Conservation (phyloP, 2,113 vertebrate genomes). For the Dicentrarchus labrax region DNA sequence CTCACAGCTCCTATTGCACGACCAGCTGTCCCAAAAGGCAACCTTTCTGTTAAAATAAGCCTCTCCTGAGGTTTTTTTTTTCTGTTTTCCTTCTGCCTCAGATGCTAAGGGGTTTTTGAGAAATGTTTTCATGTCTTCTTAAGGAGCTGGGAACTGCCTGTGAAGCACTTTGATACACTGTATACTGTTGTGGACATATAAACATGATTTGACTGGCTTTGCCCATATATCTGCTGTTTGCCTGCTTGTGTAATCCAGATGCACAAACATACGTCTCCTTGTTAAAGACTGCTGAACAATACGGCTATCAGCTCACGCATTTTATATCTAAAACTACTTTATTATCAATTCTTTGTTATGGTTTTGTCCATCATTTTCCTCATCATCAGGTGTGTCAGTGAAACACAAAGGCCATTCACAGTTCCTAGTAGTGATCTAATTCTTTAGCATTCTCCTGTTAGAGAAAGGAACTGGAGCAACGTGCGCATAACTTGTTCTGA, state of each 20-base stretch:
- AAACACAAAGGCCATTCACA: background rate
- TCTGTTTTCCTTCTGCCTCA: background rate
- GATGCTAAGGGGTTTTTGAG: background rate
- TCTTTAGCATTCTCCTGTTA: background rate
- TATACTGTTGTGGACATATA: background rate
- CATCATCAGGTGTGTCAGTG: background rate
- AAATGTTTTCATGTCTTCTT: background rate
- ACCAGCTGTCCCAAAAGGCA: background rate
- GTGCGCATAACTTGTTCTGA: constrained; percentile 38
- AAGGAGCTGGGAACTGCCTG: background rate
- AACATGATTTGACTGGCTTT: background rate
- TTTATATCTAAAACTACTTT: background rate
- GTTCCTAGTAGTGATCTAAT: background rate
- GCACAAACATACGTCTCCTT: background rate
- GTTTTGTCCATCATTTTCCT: background rate
- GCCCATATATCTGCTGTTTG: background rate
- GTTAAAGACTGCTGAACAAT: background rate
- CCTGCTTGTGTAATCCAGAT: background rate
- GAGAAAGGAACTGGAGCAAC: constrained; percentile 26
- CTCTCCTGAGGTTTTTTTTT: background rate
- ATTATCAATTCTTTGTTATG: too few species aligned
- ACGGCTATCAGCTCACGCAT: background rate
- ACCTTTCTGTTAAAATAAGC: background rate
- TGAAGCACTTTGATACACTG: background rate
- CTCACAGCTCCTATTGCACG: background rate